Percentiles rank a stretch among this genome's conserved stretches.
phyloP scores from a whole-genome alignment of 92 coral and sea anemone species.

The Actinostola sp. region DNA sequence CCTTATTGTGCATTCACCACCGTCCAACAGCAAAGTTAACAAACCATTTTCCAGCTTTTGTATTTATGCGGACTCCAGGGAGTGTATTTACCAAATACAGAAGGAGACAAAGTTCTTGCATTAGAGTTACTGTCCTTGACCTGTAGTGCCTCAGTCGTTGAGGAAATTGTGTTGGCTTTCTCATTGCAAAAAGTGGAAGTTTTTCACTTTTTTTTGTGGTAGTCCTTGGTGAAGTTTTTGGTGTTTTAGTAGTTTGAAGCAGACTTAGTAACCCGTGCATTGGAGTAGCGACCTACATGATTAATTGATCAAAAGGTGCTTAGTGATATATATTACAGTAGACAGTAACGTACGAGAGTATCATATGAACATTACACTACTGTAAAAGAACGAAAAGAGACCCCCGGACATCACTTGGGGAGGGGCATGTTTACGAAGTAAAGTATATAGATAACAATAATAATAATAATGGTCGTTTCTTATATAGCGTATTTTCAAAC shows the following conservation, averaged over 20 bases:
- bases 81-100: constrained; percentile 66
- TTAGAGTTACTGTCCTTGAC: neutral
- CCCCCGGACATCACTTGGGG: too few relatives aligned
- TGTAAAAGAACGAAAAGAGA: too few relatives aligned
- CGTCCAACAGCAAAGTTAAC: constrained; percentile 64
- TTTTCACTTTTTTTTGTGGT: neutral
- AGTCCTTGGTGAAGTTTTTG: neutral
- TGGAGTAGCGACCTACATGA: neutral
- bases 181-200: neutral
- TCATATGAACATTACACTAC: too few relatives aligned
- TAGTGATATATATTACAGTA: too few relatives aligned
- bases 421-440: too few relatives aligned
- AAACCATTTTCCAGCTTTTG: constrained; percentile 67
- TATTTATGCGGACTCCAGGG: constrained; percentile 38
- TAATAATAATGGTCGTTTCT: too few relatives aligned
- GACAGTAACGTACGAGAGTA: too few relatives aligned
- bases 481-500: too few relatives aligned
- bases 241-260: constrained; percentile 3
- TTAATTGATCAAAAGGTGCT: neutral
- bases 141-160: neutral
- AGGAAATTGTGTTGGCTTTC: neutral
- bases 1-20: constrained; percentile 56
- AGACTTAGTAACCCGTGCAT: constrained; percentile 4
- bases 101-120: constrained; percentile 19
- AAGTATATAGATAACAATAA: too few relatives aligned